phyloP scores from a whole-genome alignment of 2,888 invertebrate species.

The Eulithis testata region DNA sequence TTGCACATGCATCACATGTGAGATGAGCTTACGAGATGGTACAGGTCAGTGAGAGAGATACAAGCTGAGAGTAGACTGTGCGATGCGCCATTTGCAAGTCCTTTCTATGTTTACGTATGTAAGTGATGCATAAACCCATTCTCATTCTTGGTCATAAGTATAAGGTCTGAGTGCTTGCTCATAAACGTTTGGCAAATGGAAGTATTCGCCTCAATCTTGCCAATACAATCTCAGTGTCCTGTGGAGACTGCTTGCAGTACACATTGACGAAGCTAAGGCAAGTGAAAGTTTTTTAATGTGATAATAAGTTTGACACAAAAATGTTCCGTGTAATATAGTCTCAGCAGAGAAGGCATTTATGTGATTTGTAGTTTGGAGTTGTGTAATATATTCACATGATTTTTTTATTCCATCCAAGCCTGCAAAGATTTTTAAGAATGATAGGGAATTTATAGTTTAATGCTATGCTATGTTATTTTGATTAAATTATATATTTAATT shows the following conservation, averaged over 20 bases:
- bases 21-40: background rate
- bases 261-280: constrained; percentile 5
- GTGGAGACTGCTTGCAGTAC: background rate
- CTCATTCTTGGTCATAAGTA: too few relatives aligned
- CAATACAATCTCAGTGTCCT: background rate
- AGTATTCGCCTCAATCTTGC: background rate
- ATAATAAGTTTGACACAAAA: constrained; percentile 30
- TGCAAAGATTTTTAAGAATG: constrained; percentile 14
- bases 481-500: constrained; percentile 8
- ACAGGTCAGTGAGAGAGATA: constrained; percentile 1
- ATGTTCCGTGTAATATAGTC: constrained; percentile 10
- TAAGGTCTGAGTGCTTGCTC: background rate
- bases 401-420: constrained; percentile 37
- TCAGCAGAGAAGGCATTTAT: constrained; percentile 13
- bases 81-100: background rate
- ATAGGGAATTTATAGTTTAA: background rate
- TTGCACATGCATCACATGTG: background rate
- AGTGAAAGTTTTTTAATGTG: constrained; percentile 24
- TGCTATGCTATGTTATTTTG: constrained; percentile 13
- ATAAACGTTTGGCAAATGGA: background rate
- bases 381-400: constrained; percentile 16
- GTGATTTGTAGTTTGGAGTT: constrained; percentile 2
- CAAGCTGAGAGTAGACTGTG: background rate
- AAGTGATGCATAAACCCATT: background rate
- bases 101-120: background rate